Evolutionary conservation across 1,140 invertebrate genomes (phyloP), one percentile per base, ranked within the genome.

Genomic region (Cyrtorhinus lividipennis): DNA sequence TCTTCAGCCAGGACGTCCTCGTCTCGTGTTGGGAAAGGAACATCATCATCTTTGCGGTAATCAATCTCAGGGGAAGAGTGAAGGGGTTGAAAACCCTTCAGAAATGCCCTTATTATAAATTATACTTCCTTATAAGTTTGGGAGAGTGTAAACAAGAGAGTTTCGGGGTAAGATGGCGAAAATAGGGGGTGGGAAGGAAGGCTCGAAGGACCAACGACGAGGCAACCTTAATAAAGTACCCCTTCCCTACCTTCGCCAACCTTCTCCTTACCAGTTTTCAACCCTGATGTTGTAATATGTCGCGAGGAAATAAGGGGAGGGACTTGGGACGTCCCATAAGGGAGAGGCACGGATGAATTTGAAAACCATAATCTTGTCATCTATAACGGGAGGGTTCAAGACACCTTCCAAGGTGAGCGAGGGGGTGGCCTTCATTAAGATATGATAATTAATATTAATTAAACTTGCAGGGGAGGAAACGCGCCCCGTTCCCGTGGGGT

Each of bases 371-470:
- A 57, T 57, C 56, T 57, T 57, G 56, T 57, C 56, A 57, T 57
- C 3, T 24, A 57, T 57, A 57, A 57, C 48, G 48, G 20, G 18
- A 18, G 20, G 56, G 56, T 15, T n/a, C 23, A 22, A 48, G 46
- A 48, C 46, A 20, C 18, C 18, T 48, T 22, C 18, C 46, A 57
- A 57, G 56, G 3, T 23, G 56, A 20, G 56, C 15, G 24, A 15
- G 56, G 30, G 30, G 30, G 30, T 38, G 30, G 30, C 15, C 30
- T 57, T 57, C 56, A 57, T 57, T 57, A 57, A 57, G 56, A 57
- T 57, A 57, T 57, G 3, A 57, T 57, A 57, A 57, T 57, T 57
- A 57, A 57, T 57, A 57, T 57, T 57, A 57, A 57, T 57, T 57
- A 57, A 57, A 57, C 56, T 57, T 15, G 30, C 30, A 8, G 30